Percentiles rank a stretch among this genome's conserved stretches.
These are phyloP conservation scores for Pimephales promelas DNA, from an alignment of 2,113 vertebrate species.

Conservation along the genomic window DNA sequence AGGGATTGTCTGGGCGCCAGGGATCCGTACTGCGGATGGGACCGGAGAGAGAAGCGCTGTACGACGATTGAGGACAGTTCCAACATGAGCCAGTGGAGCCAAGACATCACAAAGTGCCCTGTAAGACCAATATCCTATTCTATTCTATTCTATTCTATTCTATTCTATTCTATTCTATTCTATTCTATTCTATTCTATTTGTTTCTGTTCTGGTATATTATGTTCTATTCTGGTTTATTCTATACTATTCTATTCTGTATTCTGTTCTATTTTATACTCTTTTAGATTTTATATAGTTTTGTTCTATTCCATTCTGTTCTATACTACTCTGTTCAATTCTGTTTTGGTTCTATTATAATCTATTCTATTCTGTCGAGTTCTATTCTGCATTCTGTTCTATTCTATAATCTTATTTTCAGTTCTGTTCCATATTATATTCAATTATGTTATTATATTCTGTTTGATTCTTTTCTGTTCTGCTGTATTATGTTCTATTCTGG, in stretches of 20 bases:
- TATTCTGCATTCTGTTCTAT: not conserved
- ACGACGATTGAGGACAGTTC: constrained; percentile 88
- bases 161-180: not conserved
- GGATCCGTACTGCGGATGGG: constrained; percentile 97
- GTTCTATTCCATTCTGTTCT: not conserved
- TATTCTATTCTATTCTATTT: not conserved
- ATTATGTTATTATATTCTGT: too few relatives aligned
- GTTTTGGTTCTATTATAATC: too few relatives aligned
- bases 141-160: not conserved
- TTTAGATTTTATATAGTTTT: too few relatives aligned
- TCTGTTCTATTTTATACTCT: too few relatives aligned
- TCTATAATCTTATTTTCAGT: not conserved
- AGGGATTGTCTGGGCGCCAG: constrained; percentile 90
- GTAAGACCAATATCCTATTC: constrained; percentile 73
- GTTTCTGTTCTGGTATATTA: not conserved
- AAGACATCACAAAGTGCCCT: constrained; percentile 87
- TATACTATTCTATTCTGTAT: too few relatives aligned
- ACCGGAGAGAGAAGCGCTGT: constrained; percentile 85
- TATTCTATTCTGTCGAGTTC: not conserved
- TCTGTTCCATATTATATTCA: not conserved
- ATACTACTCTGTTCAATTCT: not conserved
- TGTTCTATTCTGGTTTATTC: not conserved
- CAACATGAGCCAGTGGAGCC: constrained; percentile 93
- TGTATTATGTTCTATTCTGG: not conserved
- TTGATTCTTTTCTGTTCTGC: too few relatives aligned